These are phyloP conservation scores for Forbesichthys papilliferus DNA, from an alignment of 2,113 vertebrate species.

Conservation along the genomic window DNA sequence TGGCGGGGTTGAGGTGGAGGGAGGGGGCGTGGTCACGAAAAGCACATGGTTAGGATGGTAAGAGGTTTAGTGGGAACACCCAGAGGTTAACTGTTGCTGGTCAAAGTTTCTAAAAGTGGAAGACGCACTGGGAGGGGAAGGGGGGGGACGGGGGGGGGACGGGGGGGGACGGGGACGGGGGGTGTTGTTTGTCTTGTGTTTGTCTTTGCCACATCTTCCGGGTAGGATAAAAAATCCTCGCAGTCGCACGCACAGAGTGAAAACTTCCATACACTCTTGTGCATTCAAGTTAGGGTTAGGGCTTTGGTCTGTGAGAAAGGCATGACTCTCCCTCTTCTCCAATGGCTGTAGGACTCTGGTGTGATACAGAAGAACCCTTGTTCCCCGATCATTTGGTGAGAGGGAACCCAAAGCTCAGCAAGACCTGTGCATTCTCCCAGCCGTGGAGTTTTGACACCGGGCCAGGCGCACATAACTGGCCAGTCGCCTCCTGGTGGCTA, in stretches of 20 bases:
- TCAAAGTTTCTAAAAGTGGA: slow-evolving; percentile 31
- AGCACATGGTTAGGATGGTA: slow-evolving; percentile 18
- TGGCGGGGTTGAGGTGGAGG: slow-evolving; percentile 11
- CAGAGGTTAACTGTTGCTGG: slow-evolving; percentile 9
- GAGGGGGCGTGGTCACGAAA: not conserved
- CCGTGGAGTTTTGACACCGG: not conserved
- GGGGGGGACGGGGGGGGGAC: too few species aligned
- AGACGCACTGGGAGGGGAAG: not conserved
- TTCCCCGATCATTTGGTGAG: not conserved
- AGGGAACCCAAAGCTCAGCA: not conserved
- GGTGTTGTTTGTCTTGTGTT: too few species aligned
- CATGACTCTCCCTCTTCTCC: not conserved
- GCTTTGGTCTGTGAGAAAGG: not conserved
- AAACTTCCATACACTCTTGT: too few species aligned
- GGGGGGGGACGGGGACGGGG: too few species aligned
- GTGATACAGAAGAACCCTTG: not conserved
- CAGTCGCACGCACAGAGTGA: not conserved
- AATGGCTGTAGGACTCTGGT: slow-evolving; percentile 42
- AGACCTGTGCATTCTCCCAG: slow-evolving; percentile 11
- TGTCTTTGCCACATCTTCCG: not conserved
- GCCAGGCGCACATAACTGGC: slow-evolving; percentile 6
- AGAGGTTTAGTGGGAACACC: not conserved
- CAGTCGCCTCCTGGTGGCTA: too few species aligned
- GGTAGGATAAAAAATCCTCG: too few species aligned
- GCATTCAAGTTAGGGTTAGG: too few species aligned